Conservation (phyloP, 1,140 invertebrate genomes). For the Drosophila melanica region DNA sequence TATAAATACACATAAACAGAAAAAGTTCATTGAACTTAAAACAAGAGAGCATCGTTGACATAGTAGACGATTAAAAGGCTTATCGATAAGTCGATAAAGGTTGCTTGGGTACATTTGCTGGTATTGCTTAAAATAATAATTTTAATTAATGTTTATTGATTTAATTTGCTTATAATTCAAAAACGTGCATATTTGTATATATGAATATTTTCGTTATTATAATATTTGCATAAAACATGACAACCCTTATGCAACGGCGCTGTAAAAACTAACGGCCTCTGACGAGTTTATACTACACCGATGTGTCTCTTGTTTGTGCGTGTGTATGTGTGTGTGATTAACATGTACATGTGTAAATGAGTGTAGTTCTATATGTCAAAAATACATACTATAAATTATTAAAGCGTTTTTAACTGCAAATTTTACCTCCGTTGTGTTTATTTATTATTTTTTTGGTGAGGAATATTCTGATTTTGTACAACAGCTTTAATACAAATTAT, state of each 20-base stretch:
- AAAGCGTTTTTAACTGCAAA: slow-evolving; percentile 66
- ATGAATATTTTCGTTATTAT: neutral
- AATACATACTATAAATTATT: slow-evolving; percentile 64
- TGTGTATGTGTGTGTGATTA: slow-evolving; percentile 43
- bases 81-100: too few species aligned
- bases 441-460: slow-evolving; percentile 74
- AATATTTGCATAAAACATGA: slow-evolving; percentile 1
- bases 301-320: slow-evolving; percentile 23
- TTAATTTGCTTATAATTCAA: too few species aligned
- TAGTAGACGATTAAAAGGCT: too few species aligned
- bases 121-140: too few species aligned
- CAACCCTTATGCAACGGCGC: slow-evolving; percentile 54
- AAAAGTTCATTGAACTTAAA: too few species aligned
- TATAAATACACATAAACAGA: too few species aligned
- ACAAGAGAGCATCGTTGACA: too few species aligned
- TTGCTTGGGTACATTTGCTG: too few species aligned
- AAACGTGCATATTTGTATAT: neutral
- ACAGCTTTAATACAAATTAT: slow-evolving; percentile 22
- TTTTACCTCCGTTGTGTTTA: slow-evolving; percentile 66
- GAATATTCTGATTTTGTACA: slow-evolving; percentile 28
- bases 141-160: too few species aligned
- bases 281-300: slow-evolving; percentile 20
- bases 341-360: slow-evolving; percentile 60
- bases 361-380: slow-evolving; percentile 73
- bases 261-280: slow-evolving; percentile 38